These are phyloP conservation scores for Tubulanus polymorphus DNA, from an alignment of 2,888 invertebrate species.

Conservation along the genomic window DNA sequence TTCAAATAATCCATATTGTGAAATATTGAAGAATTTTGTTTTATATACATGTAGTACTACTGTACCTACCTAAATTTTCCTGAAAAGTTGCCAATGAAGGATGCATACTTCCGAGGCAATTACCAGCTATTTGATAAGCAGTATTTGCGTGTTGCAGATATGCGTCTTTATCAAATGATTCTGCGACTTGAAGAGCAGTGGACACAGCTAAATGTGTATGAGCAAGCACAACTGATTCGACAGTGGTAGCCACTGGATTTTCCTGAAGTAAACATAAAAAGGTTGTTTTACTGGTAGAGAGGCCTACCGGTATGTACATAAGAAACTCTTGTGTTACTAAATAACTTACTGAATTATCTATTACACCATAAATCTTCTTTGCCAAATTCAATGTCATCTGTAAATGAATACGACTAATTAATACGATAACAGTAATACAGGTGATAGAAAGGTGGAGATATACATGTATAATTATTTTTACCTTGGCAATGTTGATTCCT, in stretches of 20 bases:
- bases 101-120: slow-evolving; percentile 28
- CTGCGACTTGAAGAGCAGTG: slow-evolving; percentile 35
- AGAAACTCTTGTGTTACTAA: too few species aligned
- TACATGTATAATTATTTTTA: slow-evolving; percentile 18
- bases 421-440: background rate
- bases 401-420: background rate
- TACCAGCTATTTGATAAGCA: slow-evolving; percentile 34
- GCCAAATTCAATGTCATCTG: slow-evolving; percentile 25
- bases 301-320: too few species aligned
- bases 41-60: too few species aligned
- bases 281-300: too few species aligned
- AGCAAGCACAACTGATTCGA: slow-evolving; percentile 33
- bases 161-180: slow-evolving; percentile 31
- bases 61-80: slow-evolving; percentile 34
- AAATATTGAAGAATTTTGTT: too few species aligned
- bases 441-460: background rate
- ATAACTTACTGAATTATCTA: too few species aligned
- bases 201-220: slow-evolving; percentile 36
- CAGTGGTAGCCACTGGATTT: too few species aligned
- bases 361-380: slow-evolving; percentile 35
- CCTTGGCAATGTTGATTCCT: slow-evolving; percentile 34
- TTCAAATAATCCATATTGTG: too few species aligned
- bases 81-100: slow-evolving; percentile 36
- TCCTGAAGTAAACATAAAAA: too few species aligned
- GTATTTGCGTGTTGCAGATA: slow-evolving; percentile 36